A percentile compares a stretch with the other conserved stretches of the same genome.
Conservation (phyloP, 2,113 vertebrate species). For the Dasyurus viverrinus region DNA sequence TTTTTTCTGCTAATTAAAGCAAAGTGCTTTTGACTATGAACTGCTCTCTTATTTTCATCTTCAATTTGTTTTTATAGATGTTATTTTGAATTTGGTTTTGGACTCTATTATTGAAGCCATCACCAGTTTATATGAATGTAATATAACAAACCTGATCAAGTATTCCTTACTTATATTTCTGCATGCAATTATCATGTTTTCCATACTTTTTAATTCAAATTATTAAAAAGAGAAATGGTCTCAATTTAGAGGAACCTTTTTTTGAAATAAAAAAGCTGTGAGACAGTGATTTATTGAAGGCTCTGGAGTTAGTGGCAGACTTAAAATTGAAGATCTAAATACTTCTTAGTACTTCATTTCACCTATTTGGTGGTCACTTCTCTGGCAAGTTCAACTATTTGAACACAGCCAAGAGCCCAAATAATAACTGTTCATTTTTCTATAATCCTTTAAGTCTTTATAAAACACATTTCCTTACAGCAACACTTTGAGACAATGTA, state of each 20-base stretch:
- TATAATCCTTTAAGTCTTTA: not conserved
- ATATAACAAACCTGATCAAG: not conserved
- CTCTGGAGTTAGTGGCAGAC: not conserved
- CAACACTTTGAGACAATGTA: not conserved
- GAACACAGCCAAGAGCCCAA: not conserved
- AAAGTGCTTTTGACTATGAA: not conserved
- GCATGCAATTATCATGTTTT: not conserved
- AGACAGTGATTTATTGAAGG: not conserved
- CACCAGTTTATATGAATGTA: not conserved
- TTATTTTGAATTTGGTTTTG: rapidly evolving
- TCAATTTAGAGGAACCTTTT: not conserved
- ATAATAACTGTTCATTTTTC: not conserved
- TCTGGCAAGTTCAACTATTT: not conserved
- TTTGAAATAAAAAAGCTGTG: not conserved
- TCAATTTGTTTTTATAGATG: not conserved
- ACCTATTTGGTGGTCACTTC: not conserved
- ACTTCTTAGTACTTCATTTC: not conserved
- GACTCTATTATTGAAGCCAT: not conserved
- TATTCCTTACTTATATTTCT: not conserved
- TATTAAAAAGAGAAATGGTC: not conserved
- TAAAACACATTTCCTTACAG: not conserved
- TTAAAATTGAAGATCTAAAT: not conserved
- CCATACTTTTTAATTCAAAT: not conserved
- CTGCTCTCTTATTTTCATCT: not conserved
- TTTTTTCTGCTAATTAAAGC: not conserved